Conservation (phyloP, 1,140 invertebrate genomes). For the Hycleus cichorii region DNA sequence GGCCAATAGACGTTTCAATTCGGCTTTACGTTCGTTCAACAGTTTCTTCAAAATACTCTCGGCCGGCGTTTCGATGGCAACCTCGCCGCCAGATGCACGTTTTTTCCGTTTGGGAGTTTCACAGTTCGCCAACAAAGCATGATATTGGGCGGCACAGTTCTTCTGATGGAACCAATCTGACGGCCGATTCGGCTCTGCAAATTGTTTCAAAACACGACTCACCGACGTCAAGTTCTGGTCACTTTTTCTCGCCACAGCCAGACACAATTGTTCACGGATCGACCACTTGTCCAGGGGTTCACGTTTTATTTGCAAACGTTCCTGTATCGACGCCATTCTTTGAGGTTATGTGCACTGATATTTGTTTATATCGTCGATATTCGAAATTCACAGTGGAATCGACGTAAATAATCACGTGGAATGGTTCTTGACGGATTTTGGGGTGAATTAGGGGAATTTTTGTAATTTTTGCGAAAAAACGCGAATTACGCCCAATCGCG, state of each 20-base stretch:
- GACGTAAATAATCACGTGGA: no score
- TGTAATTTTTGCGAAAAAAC: no score
- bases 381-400: no score
- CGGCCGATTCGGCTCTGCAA: conserved; percentile 67
- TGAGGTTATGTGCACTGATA: not conserved
- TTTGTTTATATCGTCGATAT: no score
- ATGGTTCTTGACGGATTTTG: no score
- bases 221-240: conserved; percentile 95
- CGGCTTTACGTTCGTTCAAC: conserved; percentile 68
- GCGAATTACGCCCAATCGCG: no score
- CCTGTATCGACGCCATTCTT: conserved; percentile 50
- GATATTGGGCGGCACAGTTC: conserved; percentile 85
- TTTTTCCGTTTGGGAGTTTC: conserved; percentile 85
- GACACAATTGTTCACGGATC: conserved; percentile 70
- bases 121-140: conserved; percentile 70
- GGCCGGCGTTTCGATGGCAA: conserved; percentile 61
- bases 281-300: conserved; percentile 76
- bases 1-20: conserved; percentile 63
- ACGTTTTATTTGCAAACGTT: conserved; percentile 58
- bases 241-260: conserved; percentile 80
- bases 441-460: no score
- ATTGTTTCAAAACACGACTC: conserved; percentile 65
- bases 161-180: conserved; percentile 88
- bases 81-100: conserved; percentile 52
- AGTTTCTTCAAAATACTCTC: conserved; percentile 72